phyloP scores from a whole-genome alignment of 2,113 vertebrate genomes.

The Tragelaphus buxtoni region DNA sequence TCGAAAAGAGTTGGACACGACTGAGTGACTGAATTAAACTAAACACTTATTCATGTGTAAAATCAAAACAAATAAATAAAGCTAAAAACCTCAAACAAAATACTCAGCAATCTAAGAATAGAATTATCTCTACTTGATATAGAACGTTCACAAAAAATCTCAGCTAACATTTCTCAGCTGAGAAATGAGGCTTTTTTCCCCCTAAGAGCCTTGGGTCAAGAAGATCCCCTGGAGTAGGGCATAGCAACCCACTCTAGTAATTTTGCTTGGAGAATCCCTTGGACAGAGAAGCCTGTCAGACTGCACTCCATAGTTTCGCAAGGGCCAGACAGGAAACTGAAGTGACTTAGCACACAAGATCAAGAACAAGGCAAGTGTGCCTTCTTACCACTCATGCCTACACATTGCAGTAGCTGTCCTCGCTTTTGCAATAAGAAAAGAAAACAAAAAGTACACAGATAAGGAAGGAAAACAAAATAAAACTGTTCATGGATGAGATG shows the following conservation, averaged over 20 bases:
- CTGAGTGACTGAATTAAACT: no score
- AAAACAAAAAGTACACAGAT: not conserved
- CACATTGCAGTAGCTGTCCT: not conserved
- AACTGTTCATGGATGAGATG: not conserved
- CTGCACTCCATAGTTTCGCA: not conserved
- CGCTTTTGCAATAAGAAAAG: not conserved
- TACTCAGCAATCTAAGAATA: not conserved
- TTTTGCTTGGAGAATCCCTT: not conserved
- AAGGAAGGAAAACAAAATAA: not conserved
- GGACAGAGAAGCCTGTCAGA: not conserved
- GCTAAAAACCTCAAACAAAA: not conserved
- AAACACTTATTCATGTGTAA: not conserved
- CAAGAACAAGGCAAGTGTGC: not conserved
- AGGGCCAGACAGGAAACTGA: not conserved
- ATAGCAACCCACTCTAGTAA: not conserved
- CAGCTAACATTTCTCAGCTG: not conserved
- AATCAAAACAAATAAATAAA: not conserved
- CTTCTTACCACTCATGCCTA: not conserved
- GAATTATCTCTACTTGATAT: not conserved
- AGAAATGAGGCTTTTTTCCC: not conserved
- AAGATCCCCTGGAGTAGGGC: not conserved
- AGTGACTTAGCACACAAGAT: not conserved
- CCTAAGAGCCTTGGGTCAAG: not conserved
- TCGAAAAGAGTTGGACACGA: rapidly evolving
- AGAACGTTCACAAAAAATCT: not conserved